Percentiles rank a stretch among this genome's conserved stretches.
Evolutionary conservation across 2,888 invertebrate species (phyloP).

Genomic region (Hypercompe scribonia): DNA sequence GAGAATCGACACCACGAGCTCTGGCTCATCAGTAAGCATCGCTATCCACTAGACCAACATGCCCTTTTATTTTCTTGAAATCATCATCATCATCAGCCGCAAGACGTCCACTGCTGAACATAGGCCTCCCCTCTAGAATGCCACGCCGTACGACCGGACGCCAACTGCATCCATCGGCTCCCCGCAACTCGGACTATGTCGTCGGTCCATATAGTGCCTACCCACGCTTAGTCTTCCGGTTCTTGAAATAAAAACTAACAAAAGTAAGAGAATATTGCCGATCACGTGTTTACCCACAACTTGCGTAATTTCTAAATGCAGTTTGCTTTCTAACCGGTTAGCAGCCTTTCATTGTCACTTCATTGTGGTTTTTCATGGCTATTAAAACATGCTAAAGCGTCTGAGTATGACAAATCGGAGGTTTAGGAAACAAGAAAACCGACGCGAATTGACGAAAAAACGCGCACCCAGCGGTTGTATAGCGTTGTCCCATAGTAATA

Average conservation of each 20-base stretch:
- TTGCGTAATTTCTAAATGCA: conserved; percentile 13
- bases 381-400: conserved; percentile 40
- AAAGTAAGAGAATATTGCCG: neutral
- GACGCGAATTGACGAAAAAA: conserved; percentile 41
- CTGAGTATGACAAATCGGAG: conserved; percentile 42
- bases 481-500: neutral
- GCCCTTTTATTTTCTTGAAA: neutral
- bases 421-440: conserved; percentile 51
- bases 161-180: too few species aligned
- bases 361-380: conserved; percentile 45
- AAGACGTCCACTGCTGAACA: too few species aligned
- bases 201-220: too few species aligned
- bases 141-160: too few species aligned
- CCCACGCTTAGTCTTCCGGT: too few species aligned
- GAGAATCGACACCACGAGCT: neutral
- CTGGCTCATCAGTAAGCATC: neutral
- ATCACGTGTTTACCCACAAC: neutral
- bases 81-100: too few species aligned
- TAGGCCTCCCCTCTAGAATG: too few species aligned
- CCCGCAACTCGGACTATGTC: too few species aligned
- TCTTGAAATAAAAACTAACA: neutral
- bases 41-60: neutral
- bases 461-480: conserved; percentile 32
- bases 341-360: conserved; percentile 37
- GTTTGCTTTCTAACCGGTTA: conserved; percentile 26